A percentile compares a stretch with the other conserved stretches of the same genome.
Conservation (phyloP, 2,888 invertebrate genomes). For the Tenodera sinensis region DNA sequence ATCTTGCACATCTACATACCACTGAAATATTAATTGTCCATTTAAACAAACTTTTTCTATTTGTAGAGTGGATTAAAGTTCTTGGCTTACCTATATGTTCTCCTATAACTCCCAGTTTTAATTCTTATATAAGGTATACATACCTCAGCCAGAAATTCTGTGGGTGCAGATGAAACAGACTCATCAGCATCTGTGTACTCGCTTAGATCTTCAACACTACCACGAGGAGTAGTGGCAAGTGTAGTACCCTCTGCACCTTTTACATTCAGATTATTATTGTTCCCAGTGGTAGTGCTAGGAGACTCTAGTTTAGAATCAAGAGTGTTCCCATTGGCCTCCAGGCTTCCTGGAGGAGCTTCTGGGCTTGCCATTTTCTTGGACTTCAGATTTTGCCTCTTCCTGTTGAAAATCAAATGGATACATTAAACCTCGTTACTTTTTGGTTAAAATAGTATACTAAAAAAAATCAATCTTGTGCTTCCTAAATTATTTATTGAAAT, state of each 20-base stretch:
- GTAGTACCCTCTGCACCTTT: background rate
- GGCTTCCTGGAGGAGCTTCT: background rate
- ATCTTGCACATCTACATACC: too few relatives aligned
- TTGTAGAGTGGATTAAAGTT: too few relatives aligned
- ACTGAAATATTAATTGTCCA: too few relatives aligned
- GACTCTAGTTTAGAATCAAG: background rate
- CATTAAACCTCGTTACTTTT: too few relatives aligned
- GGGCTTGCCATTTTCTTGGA: background rate
- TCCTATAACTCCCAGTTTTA: too few relatives aligned
- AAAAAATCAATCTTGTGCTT: too few relatives aligned
- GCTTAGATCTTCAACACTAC: slow-evolving; percentile 62
- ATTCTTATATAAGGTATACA: slow-evolving; percentile 20
- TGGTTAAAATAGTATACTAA: too few relatives aligned
- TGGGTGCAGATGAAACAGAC: slow-evolving; percentile 65
- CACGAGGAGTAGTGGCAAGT: slow-evolving; percentile 2
- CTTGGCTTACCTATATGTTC: too few relatives aligned
- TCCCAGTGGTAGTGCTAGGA: background rate
- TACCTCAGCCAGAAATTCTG: slow-evolving; percentile 73
- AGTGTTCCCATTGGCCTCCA: background rate
- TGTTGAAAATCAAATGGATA: background rate
- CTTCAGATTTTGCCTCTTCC: background rate
- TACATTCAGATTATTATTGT: background rate
- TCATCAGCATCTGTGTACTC: slow-evolving; percentile 70
- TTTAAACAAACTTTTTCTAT: too few relatives aligned
- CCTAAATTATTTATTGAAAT: too few relatives aligned